Evolutionary conservation across 1,140 invertebrate genomes (phyloP), one percentile per base, ranked within the genome.

Genomic region (Drosophila dunni): DNA sequence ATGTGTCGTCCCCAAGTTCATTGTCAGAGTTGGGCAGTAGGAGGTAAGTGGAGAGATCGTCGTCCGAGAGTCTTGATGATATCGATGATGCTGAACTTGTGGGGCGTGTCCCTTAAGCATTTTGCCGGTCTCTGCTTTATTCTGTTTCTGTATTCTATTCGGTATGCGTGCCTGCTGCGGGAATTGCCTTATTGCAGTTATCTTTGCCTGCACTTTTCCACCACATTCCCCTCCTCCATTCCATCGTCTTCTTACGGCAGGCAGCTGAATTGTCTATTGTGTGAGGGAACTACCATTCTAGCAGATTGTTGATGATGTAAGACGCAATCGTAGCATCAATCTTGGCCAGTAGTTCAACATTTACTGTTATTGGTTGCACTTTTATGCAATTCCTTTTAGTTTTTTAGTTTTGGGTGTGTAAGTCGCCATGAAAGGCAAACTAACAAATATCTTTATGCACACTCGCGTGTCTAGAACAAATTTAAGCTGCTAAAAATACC

Each of bases 331-430:
- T 75, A 83, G 67, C 78, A 83, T 82, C 80, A 83, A 82, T 82
- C 80, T 82, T 82, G 80, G 71, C 80, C 80, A 83, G 80, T 82
- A 83, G 80, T 83, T 82, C 80, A 82, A 65, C 79, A 68, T 82
- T 82, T 79, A 82, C 80, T 83, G 80, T 83, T 82, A 82, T 83
- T 79, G 82, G 57, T 67, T 79, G 75, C 66, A 68, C 36, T 50
- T 60, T 60, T 68, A 42, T 50, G 65, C 54, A 38, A 66, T 58
- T 45, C 29, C 17, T 29, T 29, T 2, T 29, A 0, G 0, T 29
- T 29, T 6, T 29, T 29, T 29, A 5, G 51, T 60, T 68, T 68
- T 50, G 65, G 65, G 54, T 50, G 56, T 70, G 58, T 48, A 83
- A 70, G 66, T 67, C 62, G 13, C 15, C 50, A 34, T 53, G 57